Percentiles rank a stretch among this genome's conserved stretches.
phyloP scores from a whole-genome alignment of 2,797 vertebrate genomes.

The Falco cherrug region DNA sequence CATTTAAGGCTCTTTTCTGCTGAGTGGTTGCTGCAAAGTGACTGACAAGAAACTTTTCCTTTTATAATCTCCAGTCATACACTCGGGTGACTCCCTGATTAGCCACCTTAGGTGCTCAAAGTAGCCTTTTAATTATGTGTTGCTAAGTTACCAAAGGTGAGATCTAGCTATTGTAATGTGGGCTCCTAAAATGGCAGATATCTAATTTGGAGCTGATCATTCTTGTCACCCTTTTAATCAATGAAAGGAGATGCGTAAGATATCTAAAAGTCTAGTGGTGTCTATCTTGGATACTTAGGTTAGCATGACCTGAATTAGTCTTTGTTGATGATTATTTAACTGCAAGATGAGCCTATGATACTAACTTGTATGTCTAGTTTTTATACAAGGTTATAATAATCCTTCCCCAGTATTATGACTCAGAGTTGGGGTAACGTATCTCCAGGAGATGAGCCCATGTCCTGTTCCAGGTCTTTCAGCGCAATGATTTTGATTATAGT shows the following conservation, averaged over 20 bases:
- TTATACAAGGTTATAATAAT: neutral
- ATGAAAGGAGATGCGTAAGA: neutral
- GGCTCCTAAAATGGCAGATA: neutral
- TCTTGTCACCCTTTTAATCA: neutral
- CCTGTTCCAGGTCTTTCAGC: neutral
- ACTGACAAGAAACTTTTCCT: neutral
- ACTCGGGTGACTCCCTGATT: neutral
- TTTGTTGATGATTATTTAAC: neutral
- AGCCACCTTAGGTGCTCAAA: neutral
- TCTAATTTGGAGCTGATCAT: neutral
- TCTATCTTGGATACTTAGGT: neutral
- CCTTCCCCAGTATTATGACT: neutral
- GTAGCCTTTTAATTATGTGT: neutral
- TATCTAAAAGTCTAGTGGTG: neutral
- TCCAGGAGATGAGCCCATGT: neutral
- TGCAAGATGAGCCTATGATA: neutral
- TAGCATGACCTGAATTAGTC: neutral
- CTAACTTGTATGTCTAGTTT: neutral
- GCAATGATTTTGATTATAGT: neutral
- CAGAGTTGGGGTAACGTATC: neutral
- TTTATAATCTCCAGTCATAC: neutral
- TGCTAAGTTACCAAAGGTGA: neutral
- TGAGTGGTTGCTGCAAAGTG: neutral
- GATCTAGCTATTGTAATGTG: neutral
- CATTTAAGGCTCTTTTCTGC: neutral